These are phyloP conservation scores for Creontiades dilutus DNA, from an alignment of 2,888 invertebrate genomes.

Conservation along the genomic window DNA sequence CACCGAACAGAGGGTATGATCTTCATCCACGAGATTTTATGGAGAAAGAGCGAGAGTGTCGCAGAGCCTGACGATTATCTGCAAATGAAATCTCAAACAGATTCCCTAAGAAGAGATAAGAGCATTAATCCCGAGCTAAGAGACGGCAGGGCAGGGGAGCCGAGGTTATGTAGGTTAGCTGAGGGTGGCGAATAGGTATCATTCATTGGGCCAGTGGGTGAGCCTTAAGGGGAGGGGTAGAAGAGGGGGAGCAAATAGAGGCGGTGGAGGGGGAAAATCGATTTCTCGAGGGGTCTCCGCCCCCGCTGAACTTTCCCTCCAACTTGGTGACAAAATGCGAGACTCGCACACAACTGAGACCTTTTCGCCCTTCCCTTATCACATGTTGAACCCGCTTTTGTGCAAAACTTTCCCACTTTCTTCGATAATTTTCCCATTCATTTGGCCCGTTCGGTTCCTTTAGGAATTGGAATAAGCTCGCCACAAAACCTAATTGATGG, in stretches of 20 bases:
- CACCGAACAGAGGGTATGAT: not conserved
- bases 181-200: conserved; percentile 53
- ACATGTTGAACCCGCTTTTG: conserved; percentile 15
- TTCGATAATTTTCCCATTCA: conserved; percentile 25
- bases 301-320: conserved; percentile 63
- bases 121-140: conserved; percentile 50
- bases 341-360: conserved; percentile 22
- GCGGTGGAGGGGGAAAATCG: conserved; percentile 43
- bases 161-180: conserved; percentile 58
- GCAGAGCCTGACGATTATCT: conserved; percentile 47
- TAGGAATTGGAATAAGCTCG: not conserved
- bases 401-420: not conserved
- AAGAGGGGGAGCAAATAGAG: conserved; percentile 8
- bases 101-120: conserved; percentile 36
- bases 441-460: not conserved
- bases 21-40: not conserved
- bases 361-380: not conserved
- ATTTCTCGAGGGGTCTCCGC: conserved; percentile 58
- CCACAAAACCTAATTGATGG: not conserved
- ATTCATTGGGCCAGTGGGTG: conserved; percentile 62
- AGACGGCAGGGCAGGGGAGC: not conserved
- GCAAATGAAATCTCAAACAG: conserved; percentile 59
- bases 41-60: not conserved
- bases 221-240: not conserved
- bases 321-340: conserved; percentile 61